Evolutionary conservation across 2,113 vertebrate species (phyloP), one percentile per base, ranked within the genome.

Genomic region (Nothocercus julius): DNA sequence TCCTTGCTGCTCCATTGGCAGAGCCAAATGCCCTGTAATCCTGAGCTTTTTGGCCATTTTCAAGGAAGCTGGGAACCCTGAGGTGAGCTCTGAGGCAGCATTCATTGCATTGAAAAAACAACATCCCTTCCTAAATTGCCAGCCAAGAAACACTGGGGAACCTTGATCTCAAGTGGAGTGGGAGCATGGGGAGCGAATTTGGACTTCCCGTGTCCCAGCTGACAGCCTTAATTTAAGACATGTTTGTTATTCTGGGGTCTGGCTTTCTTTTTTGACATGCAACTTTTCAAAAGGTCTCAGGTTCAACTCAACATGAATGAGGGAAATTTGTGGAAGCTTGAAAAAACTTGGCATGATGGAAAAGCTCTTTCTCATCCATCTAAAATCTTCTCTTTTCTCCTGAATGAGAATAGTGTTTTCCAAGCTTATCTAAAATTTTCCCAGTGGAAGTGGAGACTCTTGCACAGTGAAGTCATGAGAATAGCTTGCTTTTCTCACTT

Each of bases 361-460:
- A 93, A 94, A 90, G 64, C 73, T 85, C 75, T 84, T 93, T 93
- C 83, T 93, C 56, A 28, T 64, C 28, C 56, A 67, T 78, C 76
- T 91, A 11, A 94, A 90, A 20, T 77, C 40, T 70, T 87, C 85
- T 94, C 61, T 84, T 94, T 94, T 86, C 76, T 88, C 51, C 83
- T 86, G 88, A 73, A 67, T 90, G 64, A 92, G 21, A 84, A 25
- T 17, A 86, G 64, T 79, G 45, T 56, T 84, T 93, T 92, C 83
- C 21, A 59, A 77, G 80, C 86, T 88, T 93, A 96, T 93, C 96
- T 93, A 56, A 83, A 63, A 90, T 83, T 89, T 95, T 92, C 80
- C 64, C 77, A 88, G 83, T 90, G 56, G 79, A 92, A 85, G 14
- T 82, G 90, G 87, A 92, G 64, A 36, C 80, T 96, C 61, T 90